These are phyloP conservation scores for Drosophila austrosaltans DNA, from an alignment of 2,888 invertebrate genomes.

Conservation along the genomic window DNA sequence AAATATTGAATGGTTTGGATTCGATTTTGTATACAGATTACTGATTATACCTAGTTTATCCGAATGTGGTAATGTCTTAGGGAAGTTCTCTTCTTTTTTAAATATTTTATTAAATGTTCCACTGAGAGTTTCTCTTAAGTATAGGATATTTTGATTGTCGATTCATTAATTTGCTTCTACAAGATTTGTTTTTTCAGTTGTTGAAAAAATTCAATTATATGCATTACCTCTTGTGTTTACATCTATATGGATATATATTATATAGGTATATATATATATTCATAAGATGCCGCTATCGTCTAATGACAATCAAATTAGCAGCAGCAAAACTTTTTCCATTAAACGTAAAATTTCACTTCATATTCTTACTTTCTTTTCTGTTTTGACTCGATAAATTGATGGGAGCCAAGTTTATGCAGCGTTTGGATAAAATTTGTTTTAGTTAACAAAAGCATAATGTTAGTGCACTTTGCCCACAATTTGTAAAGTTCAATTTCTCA, in stretches of 20 bases:
- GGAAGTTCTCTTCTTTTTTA: too few relatives aligned
- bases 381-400: slow-evolving; percentile 50
- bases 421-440: slow-evolving; percentile 43
- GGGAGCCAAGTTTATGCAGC: slow-evolving; percentile 44
- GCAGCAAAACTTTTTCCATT: slow-evolving; percentile 72
- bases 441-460: neutral
- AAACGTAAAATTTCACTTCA: slow-evolving; percentile 52
- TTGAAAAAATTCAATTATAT: slow-evolving; percentile 78
- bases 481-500: slow-evolving; percentile 47
- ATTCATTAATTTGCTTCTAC: neutral
- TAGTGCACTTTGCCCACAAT: neutral
- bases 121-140: too few relatives aligned
- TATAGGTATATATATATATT: neutral
- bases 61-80: too few relatives aligned
- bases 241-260: slow-evolving; percentile 24
- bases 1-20: too few relatives aligned
- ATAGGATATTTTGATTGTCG: neutral
- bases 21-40: too few relatives aligned
- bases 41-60: too few relatives aligned
- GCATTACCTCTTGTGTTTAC: slow-evolving; percentile 63
- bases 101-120: too few relatives aligned
- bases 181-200: slow-evolving; percentile 56
- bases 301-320: slow-evolving; percentile 78
- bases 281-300: slow-evolving; percentile 27
- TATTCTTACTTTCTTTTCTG: slow-evolving; percentile 10